Conservation (phyloP, 2,113 vertebrate species). For the Hippolais icterina region DNA sequence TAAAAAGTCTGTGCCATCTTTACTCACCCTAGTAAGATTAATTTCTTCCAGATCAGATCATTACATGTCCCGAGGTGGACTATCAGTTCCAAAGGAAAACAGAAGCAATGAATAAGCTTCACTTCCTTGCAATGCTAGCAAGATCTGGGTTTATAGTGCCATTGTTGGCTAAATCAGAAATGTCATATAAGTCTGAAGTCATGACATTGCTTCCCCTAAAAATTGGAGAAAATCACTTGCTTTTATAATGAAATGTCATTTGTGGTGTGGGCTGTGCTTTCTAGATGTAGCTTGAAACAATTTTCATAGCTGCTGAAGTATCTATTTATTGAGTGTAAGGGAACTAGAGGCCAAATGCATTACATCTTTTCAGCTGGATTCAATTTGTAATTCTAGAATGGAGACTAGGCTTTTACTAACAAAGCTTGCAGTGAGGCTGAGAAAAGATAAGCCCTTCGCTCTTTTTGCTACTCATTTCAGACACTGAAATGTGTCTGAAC, state of each 20-base stretch:
- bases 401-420: background rate
- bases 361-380: background rate
- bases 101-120: background rate
- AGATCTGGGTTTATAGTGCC: background rate
- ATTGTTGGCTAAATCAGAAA: background rate
- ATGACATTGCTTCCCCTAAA: background rate
- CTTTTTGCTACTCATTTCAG: background rate
- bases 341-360: background rate
- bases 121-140: background rate
- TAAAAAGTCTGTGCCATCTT: background rate
- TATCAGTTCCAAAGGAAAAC: background rate
- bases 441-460: constrained; percentile 21
- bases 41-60: constrained; percentile 28
- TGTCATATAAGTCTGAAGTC: background rate
- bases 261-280: background rate
- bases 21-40: background rate
- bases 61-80: background rate
- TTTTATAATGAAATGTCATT: background rate
- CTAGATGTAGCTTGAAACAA: background rate
- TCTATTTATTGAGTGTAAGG: background rate
- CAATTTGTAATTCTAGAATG: constrained; percentile 4
- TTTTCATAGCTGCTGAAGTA: background rate
- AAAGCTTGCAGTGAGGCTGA: background rate
- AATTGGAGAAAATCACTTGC: background rate
- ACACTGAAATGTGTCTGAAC: constrained; percentile 4